Percentiles rank a stretch among this genome's conserved stretches.
Evolutionary conservation across 1,140 invertebrate species (phyloP).

Genomic region (Drosophila ananassae): DNA sequence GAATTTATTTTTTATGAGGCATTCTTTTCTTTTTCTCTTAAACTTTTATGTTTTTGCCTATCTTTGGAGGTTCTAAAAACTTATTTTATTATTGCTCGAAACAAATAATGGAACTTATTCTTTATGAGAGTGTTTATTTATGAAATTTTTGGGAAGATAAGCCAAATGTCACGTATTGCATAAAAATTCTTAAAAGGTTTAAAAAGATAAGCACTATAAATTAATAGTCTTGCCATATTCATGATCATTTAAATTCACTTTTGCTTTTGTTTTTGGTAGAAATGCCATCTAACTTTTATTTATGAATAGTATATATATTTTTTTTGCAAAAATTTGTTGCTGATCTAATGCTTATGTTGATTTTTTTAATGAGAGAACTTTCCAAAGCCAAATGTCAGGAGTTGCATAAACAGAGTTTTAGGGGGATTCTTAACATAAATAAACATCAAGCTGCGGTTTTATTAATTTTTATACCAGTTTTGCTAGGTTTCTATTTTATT

Average conservation of each 20-base stretch:
- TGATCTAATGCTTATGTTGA: constrained; percentile 10
- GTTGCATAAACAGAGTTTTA: constrained; percentile 32
- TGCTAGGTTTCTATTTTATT: constrained; percentile 18
- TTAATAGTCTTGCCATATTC: background rate
- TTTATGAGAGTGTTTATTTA: constrained; percentile 1
- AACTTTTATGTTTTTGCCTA: constrained; percentile 4
- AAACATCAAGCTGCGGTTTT: constrained; percentile 12
- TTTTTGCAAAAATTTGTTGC: constrained; percentile 2
- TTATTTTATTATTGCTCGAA: background rate
- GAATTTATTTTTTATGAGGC: constrained; percentile 14
- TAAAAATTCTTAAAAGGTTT: background rate
- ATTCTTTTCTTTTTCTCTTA: background rate
- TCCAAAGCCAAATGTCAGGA: constrained; percentile 32
- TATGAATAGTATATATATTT: background rate
- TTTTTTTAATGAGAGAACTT: constrained; percentile 8
- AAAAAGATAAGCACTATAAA: background rate
- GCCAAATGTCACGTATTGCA: background rate
- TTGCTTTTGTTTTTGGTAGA: background rate
- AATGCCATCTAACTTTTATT: constrained; percentile 18
- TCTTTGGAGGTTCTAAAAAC: background rate
- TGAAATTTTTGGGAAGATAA: background rate
- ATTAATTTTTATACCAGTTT: constrained; percentile 47
- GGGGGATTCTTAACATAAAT: constrained; percentile 24
- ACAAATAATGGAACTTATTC: background rate
- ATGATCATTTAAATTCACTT: background rate